Percentiles rank a stretch among this genome's conserved stretches.
These are phyloP conservation scores for Carposina sasakii DNA, from an alignment of 1,140 invertebrate species.

Conservation along the genomic window DNA sequence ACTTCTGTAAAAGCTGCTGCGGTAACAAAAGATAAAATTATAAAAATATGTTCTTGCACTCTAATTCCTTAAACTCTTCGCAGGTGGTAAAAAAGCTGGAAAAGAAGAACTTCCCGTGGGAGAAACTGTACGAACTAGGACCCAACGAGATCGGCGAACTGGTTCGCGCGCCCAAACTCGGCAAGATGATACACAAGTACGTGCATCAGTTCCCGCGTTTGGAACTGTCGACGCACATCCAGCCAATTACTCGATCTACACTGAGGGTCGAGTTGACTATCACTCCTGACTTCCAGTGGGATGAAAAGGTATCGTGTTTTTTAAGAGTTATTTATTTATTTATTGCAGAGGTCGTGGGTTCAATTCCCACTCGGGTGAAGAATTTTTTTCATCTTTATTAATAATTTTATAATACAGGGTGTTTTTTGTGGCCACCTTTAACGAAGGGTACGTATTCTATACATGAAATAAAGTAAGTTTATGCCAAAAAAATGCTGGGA, in stretches of 20 bases:
- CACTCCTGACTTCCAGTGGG: conserved; percentile 99
- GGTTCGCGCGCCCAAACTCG: conserved; percentile 95
- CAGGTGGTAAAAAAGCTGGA: conserved; percentile 95
- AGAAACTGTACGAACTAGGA: conserved; percentile 95
- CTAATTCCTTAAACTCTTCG: not conserved
- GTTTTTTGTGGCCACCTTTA: too few species aligned
- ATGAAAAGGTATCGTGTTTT: conserved; percentile 95
- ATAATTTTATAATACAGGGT: too few species aligned
- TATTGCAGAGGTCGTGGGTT: too few species aligned
- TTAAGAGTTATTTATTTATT: too few species aligned
- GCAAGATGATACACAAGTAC: conserved; percentile 98
- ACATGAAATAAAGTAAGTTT: too few species aligned
- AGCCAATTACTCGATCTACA: conserved; percentile 97
- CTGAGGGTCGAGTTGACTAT: conserved; percentile 96
- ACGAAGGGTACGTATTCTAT: too few species aligned
- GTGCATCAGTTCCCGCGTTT: conserved; percentile 98
- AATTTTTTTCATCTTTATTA: too few species aligned
- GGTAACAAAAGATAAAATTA: too few species aligned
- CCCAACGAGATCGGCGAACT: conserved; percentile 98
- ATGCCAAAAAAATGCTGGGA: too few species aligned
- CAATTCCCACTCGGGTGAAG: too few species aligned
- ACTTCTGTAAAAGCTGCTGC: too few species aligned
- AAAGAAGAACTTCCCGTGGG: conserved; percentile 97
- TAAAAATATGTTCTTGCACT: not conserved
- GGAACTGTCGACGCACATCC: conserved; percentile 95